Percentiles rank a stretch among this genome's conserved stretches.
phyloP scores from a whole-genome alignment of 1,140 invertebrate species.

The Scaptodrosophila lebanonensis region DNA sequence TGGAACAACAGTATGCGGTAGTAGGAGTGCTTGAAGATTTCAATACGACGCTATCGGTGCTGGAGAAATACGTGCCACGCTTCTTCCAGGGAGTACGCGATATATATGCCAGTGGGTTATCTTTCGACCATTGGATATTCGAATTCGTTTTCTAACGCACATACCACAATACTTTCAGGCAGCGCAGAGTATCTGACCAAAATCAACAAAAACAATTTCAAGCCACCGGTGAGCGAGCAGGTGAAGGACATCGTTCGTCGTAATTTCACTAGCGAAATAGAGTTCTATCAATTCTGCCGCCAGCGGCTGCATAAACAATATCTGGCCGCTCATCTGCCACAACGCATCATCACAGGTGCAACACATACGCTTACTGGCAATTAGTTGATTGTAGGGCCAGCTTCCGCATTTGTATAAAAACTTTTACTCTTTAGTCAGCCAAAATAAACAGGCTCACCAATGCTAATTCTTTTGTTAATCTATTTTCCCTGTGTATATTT shows the following conservation, averaged over 20 bases:
- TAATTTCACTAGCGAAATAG: conserved; percentile 93
- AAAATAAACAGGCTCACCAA: conserved; percentile 8
- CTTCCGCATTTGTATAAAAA: conserved; percentile 35
- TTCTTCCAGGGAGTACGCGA: conserved; percentile 88
- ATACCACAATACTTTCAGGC: conserved; percentile 79
- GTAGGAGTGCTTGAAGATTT: conserved; percentile 92
- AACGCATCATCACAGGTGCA: conserved; percentile 51
- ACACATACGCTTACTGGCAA: conserved; percentile 37
- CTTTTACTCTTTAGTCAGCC: conserved; percentile 48
- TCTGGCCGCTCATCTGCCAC: conserved; percentile 82
- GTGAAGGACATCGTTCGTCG: conserved; percentile 90
- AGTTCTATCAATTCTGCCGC: conserved; percentile 93
- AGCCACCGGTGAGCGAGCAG: conserved; percentile 90
- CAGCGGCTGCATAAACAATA: conserved; percentile 90
- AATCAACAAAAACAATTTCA: conserved; percentile 91
- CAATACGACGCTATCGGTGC: conserved; percentile 88
- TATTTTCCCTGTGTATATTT: conserved; percentile 65
- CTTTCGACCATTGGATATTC: not conserved
- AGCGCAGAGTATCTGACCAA: conserved; percentile 85
- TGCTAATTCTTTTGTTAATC: conserved; percentile 23
- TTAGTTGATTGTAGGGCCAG: conserved; percentile 7
- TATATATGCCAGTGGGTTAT: conserved; percentile 85
- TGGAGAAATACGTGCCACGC: conserved; percentile 89
- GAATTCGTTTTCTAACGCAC: too few relatives aligned
- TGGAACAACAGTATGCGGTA: conserved; percentile 90